A percentile compares a stretch with the other conserved stretches of the same genome.
Evolutionary conservation across 2,113 vertebrate genomes (phyloP).

Genomic region (Sinocyclocheilus maitianheensis): DNA sequence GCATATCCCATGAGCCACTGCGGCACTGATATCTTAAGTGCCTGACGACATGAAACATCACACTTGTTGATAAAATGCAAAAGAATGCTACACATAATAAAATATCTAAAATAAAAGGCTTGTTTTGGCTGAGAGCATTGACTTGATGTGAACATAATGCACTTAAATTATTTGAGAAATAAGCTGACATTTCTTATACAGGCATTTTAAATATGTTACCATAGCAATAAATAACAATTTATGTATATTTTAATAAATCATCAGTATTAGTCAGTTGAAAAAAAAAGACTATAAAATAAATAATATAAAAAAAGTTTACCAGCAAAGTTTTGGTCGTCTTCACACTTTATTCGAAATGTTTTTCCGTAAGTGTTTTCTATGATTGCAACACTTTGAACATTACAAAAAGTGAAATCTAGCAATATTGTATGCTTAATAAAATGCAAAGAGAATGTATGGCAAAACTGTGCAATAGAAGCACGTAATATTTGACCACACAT

Average conservation of each 20-base stretch:
- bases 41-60: neutral
- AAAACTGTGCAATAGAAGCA: neutral
- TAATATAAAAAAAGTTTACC: too few relatives aligned
- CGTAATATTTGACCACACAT: neutral
- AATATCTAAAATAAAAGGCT: neutral
- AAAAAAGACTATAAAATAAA: too few relatives aligned
- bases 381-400: neutral
- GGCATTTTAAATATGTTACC: neutral
- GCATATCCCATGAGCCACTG: constrained; percentile 43
- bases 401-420: neutral
- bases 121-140: neutral
- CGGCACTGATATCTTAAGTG: neutral
- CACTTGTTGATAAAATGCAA: neutral
- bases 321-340: neutral
- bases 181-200: neutral
- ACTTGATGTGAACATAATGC: too few relatives aligned
- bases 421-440: neutral
- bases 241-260: too few relatives aligned
- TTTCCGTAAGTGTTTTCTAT: neutral
- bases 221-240: neutral
- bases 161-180: neutral
- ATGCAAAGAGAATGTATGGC: neutral
- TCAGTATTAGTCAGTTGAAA: too few relatives aligned
- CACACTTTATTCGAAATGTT: neutral
- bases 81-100: neutral